Evolutionary conservation across 2,888 invertebrate species (phyloP).

Genomic region (Hyposoter dolosus): DNA sequence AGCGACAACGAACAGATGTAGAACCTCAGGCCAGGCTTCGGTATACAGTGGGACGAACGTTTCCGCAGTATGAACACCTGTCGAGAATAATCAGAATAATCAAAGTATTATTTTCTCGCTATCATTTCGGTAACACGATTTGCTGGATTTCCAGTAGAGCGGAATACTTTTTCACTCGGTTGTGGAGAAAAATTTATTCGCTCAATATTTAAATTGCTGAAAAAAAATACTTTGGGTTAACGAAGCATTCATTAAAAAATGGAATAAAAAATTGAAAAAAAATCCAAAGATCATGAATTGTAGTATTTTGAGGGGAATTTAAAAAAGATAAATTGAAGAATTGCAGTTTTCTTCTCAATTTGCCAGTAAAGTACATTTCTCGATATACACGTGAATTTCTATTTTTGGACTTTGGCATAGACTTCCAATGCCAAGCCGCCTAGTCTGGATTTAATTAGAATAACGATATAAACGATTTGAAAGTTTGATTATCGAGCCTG

Average conservation of each 20-base stretch:
- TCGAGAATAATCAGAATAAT: conserved; percentile 71
- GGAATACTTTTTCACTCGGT: too few relatives aligned
- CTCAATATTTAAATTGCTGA: too few relatives aligned
- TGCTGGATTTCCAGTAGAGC: too few relatives aligned
- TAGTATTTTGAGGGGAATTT: background rate
- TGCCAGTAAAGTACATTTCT: conserved; percentile 29
- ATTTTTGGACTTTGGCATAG: conserved; percentile 73
- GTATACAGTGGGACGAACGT: conserved; percentile 95
- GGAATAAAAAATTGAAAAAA: background rate
- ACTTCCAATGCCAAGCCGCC: conserved; percentile 71
- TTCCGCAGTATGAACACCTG: conserved; percentile 98
- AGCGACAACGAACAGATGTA: conserved; percentile 98
- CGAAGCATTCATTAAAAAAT: too few relatives aligned
- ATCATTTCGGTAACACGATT: too few relatives aligned
- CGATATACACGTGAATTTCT: conserved; percentile 60
- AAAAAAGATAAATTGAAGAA: background rate
- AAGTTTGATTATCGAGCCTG: conserved; percentile 38
- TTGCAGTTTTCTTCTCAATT: background rate
- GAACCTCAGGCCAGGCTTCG: conserved; percentile 94
- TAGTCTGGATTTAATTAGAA: conserved; percentile 67
- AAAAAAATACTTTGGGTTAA: too few relatives aligned
- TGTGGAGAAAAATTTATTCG: too few relatives aligned
- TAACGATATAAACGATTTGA: conserved; percentile 35
- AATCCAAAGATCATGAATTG: background rate
- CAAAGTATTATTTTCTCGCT: too few relatives aligned